A percentile compares a stretch with the other conserved stretches of the same genome.
These are phyloP conservation scores for Nerophis ophidion DNA, from an alignment of 2,113 vertebrate genomes.

Conservation along the genomic window DNA sequence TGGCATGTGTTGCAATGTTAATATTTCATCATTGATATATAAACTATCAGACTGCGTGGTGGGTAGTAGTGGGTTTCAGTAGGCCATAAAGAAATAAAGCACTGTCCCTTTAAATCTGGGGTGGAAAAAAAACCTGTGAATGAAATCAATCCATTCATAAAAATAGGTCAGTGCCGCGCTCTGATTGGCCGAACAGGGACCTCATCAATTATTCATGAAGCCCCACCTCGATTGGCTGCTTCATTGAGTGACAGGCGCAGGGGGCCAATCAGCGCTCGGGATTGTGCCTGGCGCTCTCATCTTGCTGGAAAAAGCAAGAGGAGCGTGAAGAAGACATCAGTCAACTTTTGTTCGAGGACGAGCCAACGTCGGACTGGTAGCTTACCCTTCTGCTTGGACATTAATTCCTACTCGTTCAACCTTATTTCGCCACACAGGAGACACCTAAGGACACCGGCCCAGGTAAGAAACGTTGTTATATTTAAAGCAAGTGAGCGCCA, in stretches of 20 bases:
- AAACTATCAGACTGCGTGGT: no score
- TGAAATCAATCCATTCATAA: constrained; percentile 81
- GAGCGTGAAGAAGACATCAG: constrained; percentile 67
- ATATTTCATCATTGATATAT: no score
- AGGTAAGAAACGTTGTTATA: constrained; percentile 47
- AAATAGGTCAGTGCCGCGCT: constrained; percentile 55
- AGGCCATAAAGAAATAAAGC: not conserved
- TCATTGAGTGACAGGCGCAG: constrained; percentile 12
- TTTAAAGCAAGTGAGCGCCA: constrained; percentile 41
- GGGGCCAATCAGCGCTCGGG: constrained; percentile 52
- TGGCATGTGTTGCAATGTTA: no score
- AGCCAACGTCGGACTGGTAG: constrained; percentile 26
- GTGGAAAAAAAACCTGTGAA: constrained; percentile 57
- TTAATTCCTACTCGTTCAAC: constrained; percentile 19
- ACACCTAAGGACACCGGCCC: not conserved
- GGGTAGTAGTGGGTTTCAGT: no score
- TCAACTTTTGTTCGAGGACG: constrained; percentile 66
- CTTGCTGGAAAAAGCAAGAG: constrained; percentile 46
- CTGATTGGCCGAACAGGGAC: constrained; percentile 52
- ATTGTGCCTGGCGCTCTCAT: constrained; percentile 27
- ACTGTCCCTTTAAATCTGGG: constrained; percentile 65
- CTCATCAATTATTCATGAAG: constrained; percentile 43
- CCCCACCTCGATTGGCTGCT: constrained; percentile 47
- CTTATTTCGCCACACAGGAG: constrained; percentile 14
- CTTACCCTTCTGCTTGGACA: constrained; percentile 44